A percentile compares a stretch with the other conserved stretches of the same genome.
phyloP scores from a whole-genome alignment of 2,113 vertebrate species.

The Dasypus novemcinctus region DNA sequence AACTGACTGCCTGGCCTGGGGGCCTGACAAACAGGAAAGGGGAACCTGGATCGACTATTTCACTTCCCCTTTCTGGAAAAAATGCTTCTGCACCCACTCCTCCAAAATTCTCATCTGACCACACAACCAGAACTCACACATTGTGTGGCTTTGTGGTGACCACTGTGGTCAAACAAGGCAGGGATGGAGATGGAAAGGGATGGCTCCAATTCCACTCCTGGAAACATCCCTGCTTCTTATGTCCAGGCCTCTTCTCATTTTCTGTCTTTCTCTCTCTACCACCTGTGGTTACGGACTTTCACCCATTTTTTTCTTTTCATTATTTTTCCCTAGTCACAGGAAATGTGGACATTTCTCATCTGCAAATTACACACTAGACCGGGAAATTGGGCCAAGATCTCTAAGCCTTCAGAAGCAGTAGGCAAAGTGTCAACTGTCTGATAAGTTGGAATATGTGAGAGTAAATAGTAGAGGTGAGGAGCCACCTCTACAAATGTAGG shows the following conservation, averaged over 20 bases:
- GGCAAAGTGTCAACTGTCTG: background rate
- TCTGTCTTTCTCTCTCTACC: background rate
- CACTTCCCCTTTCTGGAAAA: slow-evolving; percentile 49
- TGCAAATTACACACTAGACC: slow-evolving; percentile 29
- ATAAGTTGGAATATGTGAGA: background rate
- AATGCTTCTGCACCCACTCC: background rate
- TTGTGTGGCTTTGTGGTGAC: background rate
- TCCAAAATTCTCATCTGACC: slow-evolving; percentile 6
- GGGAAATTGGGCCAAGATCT: slow-evolving; percentile 66
- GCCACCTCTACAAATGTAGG: background rate
- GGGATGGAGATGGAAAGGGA: background rate
- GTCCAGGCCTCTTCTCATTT: background rate
- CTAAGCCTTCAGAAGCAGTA: background rate
- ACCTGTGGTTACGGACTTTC: slow-evolving; percentile 38
- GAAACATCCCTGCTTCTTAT: background rate
- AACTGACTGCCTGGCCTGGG: background rate
- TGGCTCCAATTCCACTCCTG: background rate
- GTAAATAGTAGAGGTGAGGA: background rate
- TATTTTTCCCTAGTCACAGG: slow-evolving; percentile 57
- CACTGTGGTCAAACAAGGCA: background rate
- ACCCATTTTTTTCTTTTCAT: background rate
- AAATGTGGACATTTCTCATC: slow-evolving; percentile 62
- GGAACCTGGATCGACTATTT: background rate
- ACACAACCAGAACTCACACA: background rate
- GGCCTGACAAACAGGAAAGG: background rate